phyloP scores from a whole-genome alignment of 2,113 vertebrate genomes.

The Pseudonaja textilis region DNA sequence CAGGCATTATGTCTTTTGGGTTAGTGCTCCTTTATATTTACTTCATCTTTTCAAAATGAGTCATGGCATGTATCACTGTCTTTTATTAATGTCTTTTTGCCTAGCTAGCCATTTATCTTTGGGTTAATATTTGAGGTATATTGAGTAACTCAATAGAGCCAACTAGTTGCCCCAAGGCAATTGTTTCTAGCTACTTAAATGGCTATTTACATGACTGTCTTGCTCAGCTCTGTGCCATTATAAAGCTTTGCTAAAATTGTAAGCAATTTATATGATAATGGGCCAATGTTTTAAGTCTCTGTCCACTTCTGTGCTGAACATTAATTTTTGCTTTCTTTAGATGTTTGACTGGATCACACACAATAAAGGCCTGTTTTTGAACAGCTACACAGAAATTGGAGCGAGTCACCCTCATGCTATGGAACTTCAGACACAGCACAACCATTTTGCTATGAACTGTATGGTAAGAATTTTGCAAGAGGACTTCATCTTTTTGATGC shows the following conservation, averaged over 20 bases:
- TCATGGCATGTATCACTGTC: not conserved
- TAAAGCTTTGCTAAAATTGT: not conserved
- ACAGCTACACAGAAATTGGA: slow-evolving; percentile 95
- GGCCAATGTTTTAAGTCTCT: not conserved
- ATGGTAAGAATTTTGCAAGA: slow-evolving; percentile 82
- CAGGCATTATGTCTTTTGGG: not conserved
- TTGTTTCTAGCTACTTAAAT: not conserved
- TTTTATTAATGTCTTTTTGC: not conserved
- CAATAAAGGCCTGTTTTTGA: slow-evolving; percentile 97
- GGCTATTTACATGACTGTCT: not conserved
- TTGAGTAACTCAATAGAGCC: not conserved
- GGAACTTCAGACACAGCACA: slow-evolving; percentile 98
- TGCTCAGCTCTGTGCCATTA: too few relatives aligned
- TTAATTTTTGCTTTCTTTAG: slow-evolving; percentile 65
- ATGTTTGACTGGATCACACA: slow-evolving; percentile 99
- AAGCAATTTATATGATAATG: not conserved
- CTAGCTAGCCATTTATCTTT: not conserved
- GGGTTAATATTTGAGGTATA: not conserved
- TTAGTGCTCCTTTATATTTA: not conserved
- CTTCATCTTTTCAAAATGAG: not conserved
- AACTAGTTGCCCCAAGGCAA: not conserved
- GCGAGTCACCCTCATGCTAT: slow-evolving; percentile 91
- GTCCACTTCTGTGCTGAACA: slow-evolving; percentile 13
- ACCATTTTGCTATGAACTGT: slow-evolving; percentile 98
- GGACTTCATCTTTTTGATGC: not conserved